Evolutionary conservation across 2,797 vertebrate genomes (phyloP), one percentile per base, ranked within the genome.

Genomic region (Sylvilagus floridanus): DNA sequence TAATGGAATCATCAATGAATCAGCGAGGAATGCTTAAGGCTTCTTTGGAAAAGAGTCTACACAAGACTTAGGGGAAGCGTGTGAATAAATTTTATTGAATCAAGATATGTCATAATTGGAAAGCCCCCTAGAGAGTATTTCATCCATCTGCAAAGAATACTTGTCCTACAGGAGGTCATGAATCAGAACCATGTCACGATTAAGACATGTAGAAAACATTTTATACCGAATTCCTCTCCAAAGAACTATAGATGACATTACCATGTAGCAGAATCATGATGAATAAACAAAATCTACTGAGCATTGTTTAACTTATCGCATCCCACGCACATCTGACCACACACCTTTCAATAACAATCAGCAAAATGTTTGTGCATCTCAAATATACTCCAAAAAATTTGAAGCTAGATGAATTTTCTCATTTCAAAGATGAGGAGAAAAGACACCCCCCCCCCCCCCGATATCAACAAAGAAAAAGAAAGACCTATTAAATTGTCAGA

Each of bases 41-140:
- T 84, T 8, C 22, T 90, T 87, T 88, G 84, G 32, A 95, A 92
- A 94, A 95, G 8, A 75, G 2, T 82, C n/a, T 92, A 92, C 95
- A 94, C 2, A 94, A 82, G 50, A 63, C 84, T 66, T 26, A 68
- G 28, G 22, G 5, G 63, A 22, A 63, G 4, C 83, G 7, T 50
- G 37, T 68, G 63, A 72, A 84, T 12, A 21, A 63, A 62, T 90
- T 89, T 90, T 26, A 71, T 57, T 91, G 30, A 66, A 73, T 91
- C 26, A 91, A 79, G 94, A 81, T 81, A 73, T 60, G 16, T 68
- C 62, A 78, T 42, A 84, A 65, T 26, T 94, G 14, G 71, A 85
- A 82, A 17, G 11, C 1, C 5, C 7, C 13, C 12, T n/a, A 66
- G 10, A 69, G 57, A 73, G 60, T 50, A 83, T 47, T 73, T 78